Evolutionary conservation across 92 coral and sea anemone genomes (phyloP), one percentile per base, ranked within the genome.

Genomic region (Epizoanthus stellaris): DNA sequence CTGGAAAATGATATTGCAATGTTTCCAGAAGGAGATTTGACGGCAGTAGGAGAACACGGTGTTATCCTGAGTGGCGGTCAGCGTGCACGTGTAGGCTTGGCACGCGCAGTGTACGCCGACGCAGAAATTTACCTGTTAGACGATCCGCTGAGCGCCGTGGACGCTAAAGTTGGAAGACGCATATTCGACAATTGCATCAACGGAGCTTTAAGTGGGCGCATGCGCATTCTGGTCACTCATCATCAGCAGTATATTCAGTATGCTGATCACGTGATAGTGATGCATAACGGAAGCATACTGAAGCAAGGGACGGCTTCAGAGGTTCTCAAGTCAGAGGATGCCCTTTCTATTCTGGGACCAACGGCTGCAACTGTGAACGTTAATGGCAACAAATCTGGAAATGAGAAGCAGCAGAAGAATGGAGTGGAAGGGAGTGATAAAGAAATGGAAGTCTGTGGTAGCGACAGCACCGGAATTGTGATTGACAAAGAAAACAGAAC

Each of bases 91-190:
- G 70, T 65, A 23, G 70, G 70, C 38, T 10, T 65, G 36, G 70
- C 70, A 23, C 70, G 70, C 38, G 70, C 70, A 65, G 15, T 65
- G 15, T 65, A 65, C 70, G 70, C 56, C 15, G 56, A 52, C 56
- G 56, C 56, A 11, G 56, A 52, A 9, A 52, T 52, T 52, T 52
- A 52, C 56, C 56, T 52, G 2, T 52, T 52, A 13, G 56, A 52
- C 56, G 56, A 52, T 52, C 56, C 56, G 12, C 56, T 52, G 56
- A 52, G 70, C 38, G 70, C 70, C 30, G 15, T 65, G 4, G 25
- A 65, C 36, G 42, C 70, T 21, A 65, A 65, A 25, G 70, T 65
- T 65, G 70, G 70, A 65, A 65, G 70, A 65, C 70, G 70, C 30
- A 21, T 65, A 65, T 65, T 65, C 42, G 39, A 65, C 39, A 25